These are phyloP conservation scores for Chloromyia formosa DNA, from an alignment of 2,888 invertebrate species.

Conservation along the genomic window DNA sequence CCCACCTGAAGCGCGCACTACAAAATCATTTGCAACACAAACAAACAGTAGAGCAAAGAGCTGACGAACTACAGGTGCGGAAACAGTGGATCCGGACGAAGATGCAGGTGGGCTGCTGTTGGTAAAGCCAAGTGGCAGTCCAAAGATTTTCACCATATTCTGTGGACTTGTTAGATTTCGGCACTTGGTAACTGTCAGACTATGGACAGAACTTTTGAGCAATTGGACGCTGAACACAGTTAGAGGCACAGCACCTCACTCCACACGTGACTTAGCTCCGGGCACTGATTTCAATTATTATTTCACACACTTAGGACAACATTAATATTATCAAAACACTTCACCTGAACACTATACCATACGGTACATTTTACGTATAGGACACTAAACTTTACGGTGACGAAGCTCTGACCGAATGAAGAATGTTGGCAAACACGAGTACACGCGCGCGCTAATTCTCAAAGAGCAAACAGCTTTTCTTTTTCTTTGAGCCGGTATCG, in stretches of 20 bases:
- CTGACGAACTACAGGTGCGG: constrained; percentile 23
- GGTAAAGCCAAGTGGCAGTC: constrained; percentile 29
- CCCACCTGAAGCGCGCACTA: constrained; percentile 26
- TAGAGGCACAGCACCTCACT: background rate
- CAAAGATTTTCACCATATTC: constrained; percentile 42
- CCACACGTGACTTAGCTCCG: background rate
- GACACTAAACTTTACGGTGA: background rate
- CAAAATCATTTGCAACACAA: constrained; percentile 35
- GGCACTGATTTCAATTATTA: background rate
- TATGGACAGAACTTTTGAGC: background rate
- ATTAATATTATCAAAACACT: background rate
- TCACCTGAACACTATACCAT: background rate
- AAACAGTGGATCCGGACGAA: background rate
- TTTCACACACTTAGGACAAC: background rate
- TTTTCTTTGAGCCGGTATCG: constrained; percentile 20
- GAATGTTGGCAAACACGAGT: background rate
- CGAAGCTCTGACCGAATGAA: background rate
- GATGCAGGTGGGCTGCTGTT: constrained; percentile 31
- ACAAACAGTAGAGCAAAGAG: constrained; percentile 24
- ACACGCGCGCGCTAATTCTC: background rate
- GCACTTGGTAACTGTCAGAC: background rate
- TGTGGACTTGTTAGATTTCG: too few relatives aligned
- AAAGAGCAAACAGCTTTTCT: background rate
- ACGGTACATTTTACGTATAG: background rate
- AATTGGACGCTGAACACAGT: background rate